Evolutionary conservation across 2,888 invertebrate species (phyloP), one percentile per base, ranked within the genome.

Genomic region (Euspilapteryx auroguttella): DNA sequence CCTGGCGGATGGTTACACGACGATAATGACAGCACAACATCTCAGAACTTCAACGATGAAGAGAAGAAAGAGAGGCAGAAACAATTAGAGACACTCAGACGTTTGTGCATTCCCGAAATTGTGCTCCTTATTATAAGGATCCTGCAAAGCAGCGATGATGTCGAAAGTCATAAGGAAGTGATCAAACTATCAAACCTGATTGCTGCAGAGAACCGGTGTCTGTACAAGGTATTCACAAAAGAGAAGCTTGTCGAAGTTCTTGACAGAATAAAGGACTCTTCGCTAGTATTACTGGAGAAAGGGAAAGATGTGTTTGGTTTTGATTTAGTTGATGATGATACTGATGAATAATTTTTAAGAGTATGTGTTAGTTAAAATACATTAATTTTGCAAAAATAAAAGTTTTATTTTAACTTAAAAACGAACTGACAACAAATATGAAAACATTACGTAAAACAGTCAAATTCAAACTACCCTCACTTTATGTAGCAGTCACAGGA

Each of bases 1-100:
- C 91, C 94, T 3, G 88, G 91, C 41, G 94, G 95, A 4, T 96
- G 95, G 95, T 78, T 96, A 33, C 80, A 83, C 24, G 94, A 94
- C 52, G 78, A 82, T 10, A 78, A 58, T 37, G 76, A 77, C 25
- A 61, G 75, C 11, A 69, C 75, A 29, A 77, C 76, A 33, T 76
- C 76, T 1, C 39, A 46, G 4, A 66, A 63, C 13, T 71, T 55
- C 17, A 64, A 50, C 38, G 75, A 78, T 34, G 59, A 73, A 31
- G 76, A 79, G 27, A 58, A 56, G 24, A 39, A 57, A 12, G 76
- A 77, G 21, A 81, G 92, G 41, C 56, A 69, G 6, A 81, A 84
- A 39, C 89, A 93, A 55, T 59, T 92, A 55, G 79, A 82, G 29
- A 81, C 86, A 39, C 69, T 96, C 24, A 81, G 94, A 27, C 82